Percentiles rank a stretch among this genome's conserved stretches.
Evolutionary conservation across 2,888 invertebrate genomes (phyloP).

Genomic region (Schizaphis graminum): DNA sequence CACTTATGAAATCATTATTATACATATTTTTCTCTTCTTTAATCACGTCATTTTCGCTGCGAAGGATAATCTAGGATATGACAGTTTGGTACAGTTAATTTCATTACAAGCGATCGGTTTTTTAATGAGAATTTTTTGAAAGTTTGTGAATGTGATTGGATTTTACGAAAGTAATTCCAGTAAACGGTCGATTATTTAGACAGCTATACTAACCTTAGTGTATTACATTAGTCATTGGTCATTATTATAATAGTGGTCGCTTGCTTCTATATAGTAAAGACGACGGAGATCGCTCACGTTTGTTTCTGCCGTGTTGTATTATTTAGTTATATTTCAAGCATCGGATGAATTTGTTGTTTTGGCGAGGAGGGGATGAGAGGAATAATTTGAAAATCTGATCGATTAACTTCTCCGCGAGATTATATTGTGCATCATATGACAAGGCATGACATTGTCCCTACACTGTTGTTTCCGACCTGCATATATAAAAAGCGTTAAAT

Average conservation of each 20-base stretch:
- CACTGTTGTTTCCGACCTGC: not conserved
- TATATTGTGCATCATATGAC: not conserved
- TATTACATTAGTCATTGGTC: not conserved
- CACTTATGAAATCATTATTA: not conserved
- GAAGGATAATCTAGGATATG: not conserved
- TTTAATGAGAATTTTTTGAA: not conserved
- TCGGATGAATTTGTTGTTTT: not conserved
- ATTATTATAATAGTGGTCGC: not conserved
- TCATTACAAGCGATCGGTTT: not conserved
- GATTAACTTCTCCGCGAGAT: not conserved
- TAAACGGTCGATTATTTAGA: not conserved
- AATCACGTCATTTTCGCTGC: not conserved
- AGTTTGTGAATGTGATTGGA: not conserved
- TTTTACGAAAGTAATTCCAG: not conserved
- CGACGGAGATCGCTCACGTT: not conserved
- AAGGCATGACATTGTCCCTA: not conserved
- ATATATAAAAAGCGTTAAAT: not conserved
- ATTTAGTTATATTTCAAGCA: not conserved
- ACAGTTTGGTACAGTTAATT: not conserved
- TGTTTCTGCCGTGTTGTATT: not conserved
- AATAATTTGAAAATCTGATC: not conserved
- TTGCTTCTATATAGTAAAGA: not conserved
- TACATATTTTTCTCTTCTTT: not conserved
- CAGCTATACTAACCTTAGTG: not conserved
- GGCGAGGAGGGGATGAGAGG: not conserved